phyloP scores from a whole-genome alignment of 2,888 invertebrate genomes.

The Unio pictorum region DNA sequence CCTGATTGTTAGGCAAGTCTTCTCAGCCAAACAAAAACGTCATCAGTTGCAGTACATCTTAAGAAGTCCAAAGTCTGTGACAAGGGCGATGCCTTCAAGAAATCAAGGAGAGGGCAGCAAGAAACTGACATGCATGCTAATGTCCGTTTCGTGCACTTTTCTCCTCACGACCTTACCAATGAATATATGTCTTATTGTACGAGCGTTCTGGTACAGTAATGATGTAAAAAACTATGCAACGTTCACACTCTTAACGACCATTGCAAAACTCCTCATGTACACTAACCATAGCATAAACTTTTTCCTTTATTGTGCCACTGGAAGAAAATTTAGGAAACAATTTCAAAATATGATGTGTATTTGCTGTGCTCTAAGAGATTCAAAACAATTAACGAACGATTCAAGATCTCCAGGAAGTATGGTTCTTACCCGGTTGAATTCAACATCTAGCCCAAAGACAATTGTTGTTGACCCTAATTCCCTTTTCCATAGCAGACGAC shows the following conservation, averaged over 20 bases:
- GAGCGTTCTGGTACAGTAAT: constrained; percentile 33
- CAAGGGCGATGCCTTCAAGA: constrained; percentile 12
- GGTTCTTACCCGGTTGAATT: constrained; percentile 19
- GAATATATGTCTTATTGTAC: constrained; percentile 55
- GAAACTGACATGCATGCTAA: constrained; percentile 66
- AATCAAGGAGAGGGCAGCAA: constrained; percentile 43
- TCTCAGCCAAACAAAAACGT: constrained; percentile 41
- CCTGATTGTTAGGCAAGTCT: constrained; percentile 66
- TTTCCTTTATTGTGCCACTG: constrained; percentile 59
- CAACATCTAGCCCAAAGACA: constrained; percentile 16
- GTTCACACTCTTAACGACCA: constrained; percentile 52
- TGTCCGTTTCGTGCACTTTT: constrained; percentile 66
- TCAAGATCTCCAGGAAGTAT: constrained; percentile 12
- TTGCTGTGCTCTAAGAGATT: constrained; percentile 18
- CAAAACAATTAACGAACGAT: constrained; percentile 6
- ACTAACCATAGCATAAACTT: constrained; percentile 67
- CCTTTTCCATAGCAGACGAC: no score
- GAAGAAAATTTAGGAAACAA: constrained; percentile 53
- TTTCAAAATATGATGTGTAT: constrained; percentile 34
- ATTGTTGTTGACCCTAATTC: constrained; percentile 14
- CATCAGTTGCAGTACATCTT: constrained; percentile 27
- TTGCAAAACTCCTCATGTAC: constrained; percentile 66
- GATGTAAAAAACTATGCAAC: constrained; percentile 32
- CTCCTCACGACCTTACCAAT: constrained; percentile 66
- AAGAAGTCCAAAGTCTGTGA: constrained; percentile 4